Conservation (phyloP, 2,888 invertebrate species). For the Patella pellucida region DNA sequence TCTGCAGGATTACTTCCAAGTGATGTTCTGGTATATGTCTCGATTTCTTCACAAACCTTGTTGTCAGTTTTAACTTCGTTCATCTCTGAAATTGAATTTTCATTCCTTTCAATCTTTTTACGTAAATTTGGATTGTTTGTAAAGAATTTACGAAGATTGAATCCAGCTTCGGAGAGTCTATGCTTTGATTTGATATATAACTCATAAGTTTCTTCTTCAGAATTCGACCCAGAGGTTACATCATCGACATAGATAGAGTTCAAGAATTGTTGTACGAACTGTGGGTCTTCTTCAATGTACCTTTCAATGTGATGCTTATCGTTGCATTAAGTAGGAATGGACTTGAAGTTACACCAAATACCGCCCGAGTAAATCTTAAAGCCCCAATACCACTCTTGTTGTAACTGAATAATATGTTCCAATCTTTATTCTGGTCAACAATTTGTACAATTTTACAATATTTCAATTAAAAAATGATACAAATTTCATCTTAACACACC, state of each 20-base stretch:
- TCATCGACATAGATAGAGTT: conserved; percentile 6
- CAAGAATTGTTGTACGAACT: not conserved
- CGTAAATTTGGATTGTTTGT: not conserved
- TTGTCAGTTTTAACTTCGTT: not conserved
- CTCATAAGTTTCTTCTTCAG: not conserved
- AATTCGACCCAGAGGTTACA: not conserved
- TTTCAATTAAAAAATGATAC: too few species aligned
- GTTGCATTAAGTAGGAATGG: not conserved
- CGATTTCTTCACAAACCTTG: not conserved
- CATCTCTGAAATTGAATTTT: not conserved
- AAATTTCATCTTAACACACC: too few species aligned
- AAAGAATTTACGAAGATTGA: not conserved
- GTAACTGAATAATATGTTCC: too few species aligned
- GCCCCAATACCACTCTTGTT: too few species aligned
- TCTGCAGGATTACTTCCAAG: not conserved
- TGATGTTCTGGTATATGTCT: not conserved
- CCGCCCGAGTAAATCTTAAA: too few species aligned
- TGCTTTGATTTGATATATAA: not conserved
- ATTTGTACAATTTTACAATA: too few species aligned
- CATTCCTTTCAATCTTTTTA: not conserved
- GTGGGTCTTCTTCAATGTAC: not conserved
- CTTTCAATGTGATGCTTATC: not conserved
- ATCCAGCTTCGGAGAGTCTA: not conserved
- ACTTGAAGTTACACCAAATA: not conserved
- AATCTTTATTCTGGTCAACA: too few species aligned